Percentiles rank a stretch among this genome's conserved stretches.
phyloP scores from a whole-genome alignment of 2,797 vertebrate genomes.

The Chloroceryle inda region DNA sequence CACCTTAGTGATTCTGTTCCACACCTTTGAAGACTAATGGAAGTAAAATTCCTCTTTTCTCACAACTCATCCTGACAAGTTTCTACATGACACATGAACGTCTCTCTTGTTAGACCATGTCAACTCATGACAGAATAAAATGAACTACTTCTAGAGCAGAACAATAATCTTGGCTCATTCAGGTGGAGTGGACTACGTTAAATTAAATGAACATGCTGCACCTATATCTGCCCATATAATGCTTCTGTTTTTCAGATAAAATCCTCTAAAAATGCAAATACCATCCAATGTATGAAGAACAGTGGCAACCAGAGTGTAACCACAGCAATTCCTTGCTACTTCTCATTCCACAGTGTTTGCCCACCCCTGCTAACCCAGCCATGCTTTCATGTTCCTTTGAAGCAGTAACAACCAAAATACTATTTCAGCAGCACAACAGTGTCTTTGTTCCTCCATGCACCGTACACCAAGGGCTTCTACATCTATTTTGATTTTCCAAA shows the following conservation, averaged over 20 bases:
- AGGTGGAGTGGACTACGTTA: background rate
- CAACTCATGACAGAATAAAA: background rate
- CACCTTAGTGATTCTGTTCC: background rate
- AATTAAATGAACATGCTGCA: background rate
- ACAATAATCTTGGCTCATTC: background rate
- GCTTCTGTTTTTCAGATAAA: background rate
- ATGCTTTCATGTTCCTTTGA: background rate
- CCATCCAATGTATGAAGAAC: background rate
- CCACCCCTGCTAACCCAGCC: background rate
- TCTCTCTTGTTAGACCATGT: background rate
- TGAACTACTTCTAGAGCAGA: background rate
- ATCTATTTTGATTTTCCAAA: background rate
- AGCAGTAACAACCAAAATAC: background rate
- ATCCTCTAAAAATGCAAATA: background rate
- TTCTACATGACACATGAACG: accelerated
- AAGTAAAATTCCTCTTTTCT: background rate
- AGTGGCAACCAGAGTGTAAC: accelerated
- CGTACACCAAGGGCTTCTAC: background rate
- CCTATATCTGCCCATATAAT: accelerated
- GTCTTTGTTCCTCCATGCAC: background rate
- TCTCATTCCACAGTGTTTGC: background rate
- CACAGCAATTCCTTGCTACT: background rate
- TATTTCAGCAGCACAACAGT: background rate
- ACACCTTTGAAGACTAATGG: background rate
- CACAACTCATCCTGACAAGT: background rate